Evolutionary conservation across 2,888 invertebrate genomes (phyloP).

Genomic region (Limnephilus lunatus): DNA sequence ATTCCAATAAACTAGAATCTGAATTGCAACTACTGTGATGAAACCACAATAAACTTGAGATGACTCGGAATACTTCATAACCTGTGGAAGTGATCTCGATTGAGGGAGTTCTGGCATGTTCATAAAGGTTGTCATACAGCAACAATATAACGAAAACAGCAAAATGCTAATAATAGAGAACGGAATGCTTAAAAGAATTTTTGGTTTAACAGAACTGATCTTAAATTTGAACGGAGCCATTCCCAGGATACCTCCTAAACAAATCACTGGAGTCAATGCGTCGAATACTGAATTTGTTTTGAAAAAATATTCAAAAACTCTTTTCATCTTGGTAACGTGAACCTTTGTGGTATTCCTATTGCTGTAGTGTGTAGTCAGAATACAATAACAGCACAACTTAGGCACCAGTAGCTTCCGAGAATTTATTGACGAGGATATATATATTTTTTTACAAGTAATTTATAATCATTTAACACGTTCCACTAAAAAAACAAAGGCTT

Average conservation of each 20-base stretch:
- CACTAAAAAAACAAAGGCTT: neutral
- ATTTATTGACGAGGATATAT: neutral
- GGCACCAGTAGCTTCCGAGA: too few species aligned
- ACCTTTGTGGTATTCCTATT: neutral
- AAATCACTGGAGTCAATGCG: neutral
- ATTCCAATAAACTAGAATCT: neutral
- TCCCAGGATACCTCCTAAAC: neutral
- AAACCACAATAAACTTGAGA: neutral
- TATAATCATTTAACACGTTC: neutral
- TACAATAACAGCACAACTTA: neutral
- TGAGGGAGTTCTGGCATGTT: neutral
- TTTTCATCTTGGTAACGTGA: neutral
- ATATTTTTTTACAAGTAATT: neutral
- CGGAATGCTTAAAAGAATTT: neutral
- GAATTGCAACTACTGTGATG: neutral
- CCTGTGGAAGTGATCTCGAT: neutral
- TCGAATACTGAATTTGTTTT: constrained; percentile 11
- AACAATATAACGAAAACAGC: neutral
- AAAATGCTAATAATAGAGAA: neutral
- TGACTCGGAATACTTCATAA: neutral
- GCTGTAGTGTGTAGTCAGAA: neutral
- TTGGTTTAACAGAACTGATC: neutral
- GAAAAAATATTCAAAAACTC: neutral
- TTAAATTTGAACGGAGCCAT: constrained; percentile 16
- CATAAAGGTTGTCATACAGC: neutral